phyloP scores from a whole-genome alignment of 2,888 invertebrate species.

The Xanthorhoe spadicearia region DNA sequence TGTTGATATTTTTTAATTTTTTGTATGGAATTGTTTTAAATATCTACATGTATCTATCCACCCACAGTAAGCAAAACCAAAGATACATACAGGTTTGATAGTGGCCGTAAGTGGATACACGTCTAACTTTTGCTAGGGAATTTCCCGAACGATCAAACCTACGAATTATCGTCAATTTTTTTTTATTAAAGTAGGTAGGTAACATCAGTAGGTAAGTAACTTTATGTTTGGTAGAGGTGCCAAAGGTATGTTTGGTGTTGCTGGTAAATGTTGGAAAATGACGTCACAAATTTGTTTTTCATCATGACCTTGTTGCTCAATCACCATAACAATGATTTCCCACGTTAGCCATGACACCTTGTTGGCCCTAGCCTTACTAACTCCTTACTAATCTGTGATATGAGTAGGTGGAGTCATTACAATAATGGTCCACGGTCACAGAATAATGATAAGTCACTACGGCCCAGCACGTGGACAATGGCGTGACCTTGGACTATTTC shows the following conservation, averaged over 20 bases:
- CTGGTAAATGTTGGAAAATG: background rate
- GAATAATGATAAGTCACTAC: slow-evolving; percentile 23
- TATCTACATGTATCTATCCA: too few species aligned
- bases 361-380: slow-evolving; percentile 30
- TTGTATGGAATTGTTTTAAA: too few species aligned
- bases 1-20: too few species aligned
- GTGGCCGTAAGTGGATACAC: background rate
- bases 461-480: slow-evolving; percentile 31
- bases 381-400: slow-evolving; percentile 7
- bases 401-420: slow-evolving; percentile 33
- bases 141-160: background rate
- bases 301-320: slow-evolving; percentile 53
- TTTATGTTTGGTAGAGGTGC: background rate
- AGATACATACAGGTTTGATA: too few species aligned
- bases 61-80: too few species aligned
- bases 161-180: too few species aligned
- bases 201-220: background rate
- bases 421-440: slow-evolving; percentile 28
- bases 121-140: background rate
- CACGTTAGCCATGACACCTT: slow-evolving; percentile 47
- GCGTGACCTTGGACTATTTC: slow-evolving; percentile 38
- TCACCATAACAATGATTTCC: slow-evolving; percentile 56
- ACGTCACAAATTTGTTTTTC: slow-evolving; percentile 25
- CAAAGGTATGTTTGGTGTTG: background rate
- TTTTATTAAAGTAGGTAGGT: too few species aligned